Evolutionary conservation across 2,113 vertebrate species (phyloP).

Genomic region (Perca flavescens): DNA sequence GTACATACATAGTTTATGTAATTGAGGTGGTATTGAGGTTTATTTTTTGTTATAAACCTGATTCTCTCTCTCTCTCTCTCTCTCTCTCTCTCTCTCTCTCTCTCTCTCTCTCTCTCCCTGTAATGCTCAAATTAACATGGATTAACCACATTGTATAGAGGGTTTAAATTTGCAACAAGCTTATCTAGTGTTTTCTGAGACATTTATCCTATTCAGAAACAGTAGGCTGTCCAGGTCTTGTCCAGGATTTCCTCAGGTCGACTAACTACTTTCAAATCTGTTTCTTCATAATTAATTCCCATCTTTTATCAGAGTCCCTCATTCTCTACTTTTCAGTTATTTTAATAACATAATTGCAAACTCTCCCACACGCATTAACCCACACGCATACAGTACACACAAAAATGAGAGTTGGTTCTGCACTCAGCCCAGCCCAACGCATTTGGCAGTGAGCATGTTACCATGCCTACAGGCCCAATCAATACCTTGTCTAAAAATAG

Average conservation of each 20-base stretch:
- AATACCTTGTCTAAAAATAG: constrained; percentile 79
- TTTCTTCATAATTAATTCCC: background rate
- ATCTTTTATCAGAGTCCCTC: constrained; percentile 2
- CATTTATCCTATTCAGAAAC: constrained; percentile 38
- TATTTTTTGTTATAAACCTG: background rate
- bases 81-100: background rate
- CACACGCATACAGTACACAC: constrained; percentile 18
- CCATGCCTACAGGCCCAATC: constrained; percentile 78
- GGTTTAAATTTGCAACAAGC: constrained; percentile 33
- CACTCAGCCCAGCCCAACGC: constrained; percentile 47
- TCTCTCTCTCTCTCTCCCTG: background rate
- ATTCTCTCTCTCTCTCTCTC: background rate
- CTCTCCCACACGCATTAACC: constrained; percentile 28
- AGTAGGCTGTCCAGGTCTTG: background rate
- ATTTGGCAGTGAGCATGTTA: constrained; percentile 66
- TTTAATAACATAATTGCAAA: constrained; percentile 38
- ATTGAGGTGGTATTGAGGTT: background rate
- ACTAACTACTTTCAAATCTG: background rate
- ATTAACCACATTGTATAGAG: constrained; percentile 59
- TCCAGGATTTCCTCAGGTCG: background rate
- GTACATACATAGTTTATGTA: background rate
- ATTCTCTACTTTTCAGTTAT: constrained; percentile 7
- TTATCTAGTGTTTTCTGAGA: constrained; percentile 38
- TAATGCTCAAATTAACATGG: constrained; percentile 22
- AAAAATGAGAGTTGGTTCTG: constrained; percentile 28